Base-by-base conservation (phyloP, 2,888 invertebrate genomes). In the Rambutsinella grinnellia region DNA sequence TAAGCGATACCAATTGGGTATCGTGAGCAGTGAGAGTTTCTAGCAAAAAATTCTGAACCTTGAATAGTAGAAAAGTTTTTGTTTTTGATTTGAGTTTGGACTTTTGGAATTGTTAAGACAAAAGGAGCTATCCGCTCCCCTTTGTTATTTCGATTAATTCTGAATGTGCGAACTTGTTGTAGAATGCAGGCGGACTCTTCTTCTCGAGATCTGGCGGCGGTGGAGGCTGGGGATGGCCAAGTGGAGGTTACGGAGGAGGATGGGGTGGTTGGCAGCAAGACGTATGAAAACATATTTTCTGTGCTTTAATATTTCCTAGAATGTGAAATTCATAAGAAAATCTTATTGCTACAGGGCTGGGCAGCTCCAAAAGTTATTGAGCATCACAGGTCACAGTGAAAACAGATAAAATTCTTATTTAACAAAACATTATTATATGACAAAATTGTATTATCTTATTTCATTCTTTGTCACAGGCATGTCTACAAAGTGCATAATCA, bases 351-450 rank as follows among this genome's bases (percentile, higher is more conserved):
- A n/a, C n/a, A n/a, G 60, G 79, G 79, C 53, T 78, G 78, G 78
- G 79, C 65, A 13, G 75, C 79, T 26, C 76, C 76, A 61, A 76
- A 81, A 36, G 78, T 81, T 17, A 53, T 70, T 65, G 81, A 81
- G 27, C 71, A 74, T 24, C 81, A 81, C 36, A n/a, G n/a, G n/a
- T n/a, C n/a, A n/a, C n/a, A n/a, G n/a, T n/a, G n/a, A n/a, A n/a
- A n/a, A n/a, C n/a, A n/a, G n/a, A n/a, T n/a, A n/a, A n/a, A n/a
- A n/a, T n/a, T n/a, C n/a, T n/a, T n/a, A n/a, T n/a, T n/a, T n/a
- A n/a, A n/a, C n/a, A n/a, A n/a, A n/a, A n/a, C n/a, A n/a, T n/a
- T n/a, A n/a, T n/a, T n/a, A n/a, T n/a, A n/a, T n/a, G n/a, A n/a
- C n/a, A n/a, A n/a, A n/a, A n/a, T n/a, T n/a, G n/a, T n/a, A n/a